These are phyloP conservation scores for Micropterix aruncella DNA, from an alignment of 2,888 invertebrate genomes.

Conservation along the genomic window DNA sequence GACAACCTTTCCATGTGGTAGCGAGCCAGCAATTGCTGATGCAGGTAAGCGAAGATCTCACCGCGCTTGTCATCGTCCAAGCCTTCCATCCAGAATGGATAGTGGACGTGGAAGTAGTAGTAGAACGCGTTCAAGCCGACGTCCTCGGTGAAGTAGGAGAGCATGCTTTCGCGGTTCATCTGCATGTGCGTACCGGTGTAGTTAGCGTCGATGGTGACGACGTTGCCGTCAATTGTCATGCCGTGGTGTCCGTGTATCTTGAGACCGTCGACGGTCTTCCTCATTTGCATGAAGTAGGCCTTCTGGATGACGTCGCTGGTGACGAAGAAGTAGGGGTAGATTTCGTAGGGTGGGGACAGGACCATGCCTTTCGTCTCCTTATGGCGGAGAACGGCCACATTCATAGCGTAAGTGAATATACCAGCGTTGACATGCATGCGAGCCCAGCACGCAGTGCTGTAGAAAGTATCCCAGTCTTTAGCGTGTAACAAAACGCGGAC, in stretches of 20 bases:
- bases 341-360: conserved; percentile 46
- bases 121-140: conserved; percentile 45
- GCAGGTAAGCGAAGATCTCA: conserved; percentile 27
- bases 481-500: conserved; percentile 44
- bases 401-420: conserved; percentile 41
- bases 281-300: conserved; percentile 34
- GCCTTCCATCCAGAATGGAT: conserved; percentile 40
- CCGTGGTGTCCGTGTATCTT: conserved; percentile 11
- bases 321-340: conserved; percentile 46
- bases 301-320: conserved; percentile 40
- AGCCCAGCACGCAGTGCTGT: conserved; percentile 42
- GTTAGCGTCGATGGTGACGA: conserved; percentile 28
- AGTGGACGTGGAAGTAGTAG: conserved; percentile 36
- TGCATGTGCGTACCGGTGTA: conserved; percentile 29
- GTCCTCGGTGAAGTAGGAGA: conserved; percentile 53
- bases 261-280: conserved; percentile 11
- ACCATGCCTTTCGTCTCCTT: conserved; percentile 36
- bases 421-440: conserved; percentile 44
- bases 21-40: conserved; percentile 31
- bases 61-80: conserved; percentile 24
- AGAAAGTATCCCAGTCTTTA: conserved; percentile 44
- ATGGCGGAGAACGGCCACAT: conserved; percentile 38
- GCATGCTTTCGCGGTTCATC: conserved; percentile 24
- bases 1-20: conserved; percentile 43
- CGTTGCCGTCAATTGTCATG: conserved; percentile 18